Percentiles rank a stretch among this genome's conserved stretches.
phyloP scores from a whole-genome alignment of 2,888 invertebrate genomes.

The Creontiades dilutus region DNA sequence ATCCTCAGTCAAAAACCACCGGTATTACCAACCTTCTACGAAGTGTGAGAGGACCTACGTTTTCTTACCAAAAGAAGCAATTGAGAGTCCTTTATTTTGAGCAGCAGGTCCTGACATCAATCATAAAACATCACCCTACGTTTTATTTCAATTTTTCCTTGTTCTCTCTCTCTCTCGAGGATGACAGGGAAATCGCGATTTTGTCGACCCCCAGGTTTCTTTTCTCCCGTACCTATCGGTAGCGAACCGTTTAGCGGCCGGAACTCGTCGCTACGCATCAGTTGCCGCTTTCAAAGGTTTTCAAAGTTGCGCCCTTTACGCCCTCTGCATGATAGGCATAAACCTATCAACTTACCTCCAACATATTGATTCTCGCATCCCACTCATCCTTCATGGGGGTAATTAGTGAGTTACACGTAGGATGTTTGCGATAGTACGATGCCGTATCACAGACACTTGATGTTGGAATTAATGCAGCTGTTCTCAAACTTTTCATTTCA shows the following conservation, averaged over 20 bases:
- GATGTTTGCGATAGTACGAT: too few species aligned
- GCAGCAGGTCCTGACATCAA: too few species aligned
- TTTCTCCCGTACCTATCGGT: conserved; percentile 17
- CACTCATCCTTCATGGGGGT: neutral
- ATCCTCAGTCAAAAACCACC: too few species aligned
- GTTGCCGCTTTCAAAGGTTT: conserved; percentile 16
- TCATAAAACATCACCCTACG: too few species aligned
- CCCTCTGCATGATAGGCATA: neutral
- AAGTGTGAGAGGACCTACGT: too few species aligned
- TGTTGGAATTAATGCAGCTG: too few species aligned
- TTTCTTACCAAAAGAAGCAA: too few species aligned
- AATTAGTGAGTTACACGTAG: too few species aligned
- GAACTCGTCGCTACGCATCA: conserved; percentile 16
- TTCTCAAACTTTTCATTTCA: too few species aligned
- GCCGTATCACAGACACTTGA: too few species aligned
- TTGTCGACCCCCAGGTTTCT: neutral
- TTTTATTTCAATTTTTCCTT: neutral
- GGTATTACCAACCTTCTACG: too few species aligned
- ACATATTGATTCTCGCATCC: conserved; percentile 19
- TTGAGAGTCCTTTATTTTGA: too few species aligned
- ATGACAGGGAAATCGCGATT: neutral
- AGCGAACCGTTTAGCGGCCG: conserved; percentile 40
- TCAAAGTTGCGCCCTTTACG: conserved; percentile 31
- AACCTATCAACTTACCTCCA: neutral
- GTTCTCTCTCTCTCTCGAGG: neutral